These are phyloP conservation scores for Odontomachus brunneus DNA, from an alignment of 1,140 invertebrate genomes.

Conservation along the genomic window DNA sequence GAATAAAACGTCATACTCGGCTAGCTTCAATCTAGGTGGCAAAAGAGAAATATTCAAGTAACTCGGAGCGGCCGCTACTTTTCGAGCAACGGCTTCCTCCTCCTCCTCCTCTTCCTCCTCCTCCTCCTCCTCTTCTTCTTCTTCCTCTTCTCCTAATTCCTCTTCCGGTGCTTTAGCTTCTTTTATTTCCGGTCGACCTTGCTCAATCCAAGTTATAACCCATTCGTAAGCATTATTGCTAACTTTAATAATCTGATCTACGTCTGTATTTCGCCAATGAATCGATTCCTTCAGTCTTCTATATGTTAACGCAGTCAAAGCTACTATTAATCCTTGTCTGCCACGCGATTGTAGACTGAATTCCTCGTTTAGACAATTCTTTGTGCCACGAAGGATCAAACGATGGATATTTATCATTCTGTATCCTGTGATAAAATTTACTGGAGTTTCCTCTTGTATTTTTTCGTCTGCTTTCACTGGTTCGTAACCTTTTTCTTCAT, in stretches of 20 bases:
- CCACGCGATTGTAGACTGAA: constrained; percentile 70
- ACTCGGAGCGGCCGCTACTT: constrained; percentile 62
- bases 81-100: constrained; percentile 2
- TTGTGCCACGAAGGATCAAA: constrained; percentile 74
- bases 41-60: constrained; percentile 77
- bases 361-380: constrained; percentile 70
- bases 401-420: constrained; percentile 73
- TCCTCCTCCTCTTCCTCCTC: constrained; percentile 44
- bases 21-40: constrained; percentile 74
- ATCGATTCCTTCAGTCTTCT: constrained; percentile 70
- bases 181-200: constrained; percentile 58
- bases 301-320: constrained; percentile 71
- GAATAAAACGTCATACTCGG: constrained; percentile 66
- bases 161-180: constrained; percentile 21
- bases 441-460: neutral
- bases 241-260: constrained; percentile 77
- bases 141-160: constrained; percentile 52
- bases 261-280: constrained; percentile 74
- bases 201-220: constrained; percentile 70
- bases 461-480: neutral
- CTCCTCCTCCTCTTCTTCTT: constrained; percentile 58
- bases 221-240: constrained; percentile 71
- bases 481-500: neutral
- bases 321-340: constrained; percentile 75
- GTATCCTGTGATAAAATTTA: constrained; percentile 70